phyloP scores from a whole-genome alignment of 2,888 invertebrate genomes.

The Coelopa pilipes region DNA sequence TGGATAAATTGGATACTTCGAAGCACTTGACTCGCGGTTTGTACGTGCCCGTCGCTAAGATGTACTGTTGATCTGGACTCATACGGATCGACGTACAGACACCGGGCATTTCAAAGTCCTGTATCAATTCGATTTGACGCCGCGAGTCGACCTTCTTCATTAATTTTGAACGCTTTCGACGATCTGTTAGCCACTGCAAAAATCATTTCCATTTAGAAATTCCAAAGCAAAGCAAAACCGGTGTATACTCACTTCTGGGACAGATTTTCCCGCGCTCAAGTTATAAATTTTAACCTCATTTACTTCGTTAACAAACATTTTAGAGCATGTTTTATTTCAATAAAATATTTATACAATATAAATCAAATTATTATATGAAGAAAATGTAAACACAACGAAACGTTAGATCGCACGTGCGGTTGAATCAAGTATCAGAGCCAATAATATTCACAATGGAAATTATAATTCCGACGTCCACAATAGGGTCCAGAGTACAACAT shows the following conservation, averaged over 20 bases:
- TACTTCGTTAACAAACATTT: conserved; percentile 91
- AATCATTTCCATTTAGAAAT: background rate
- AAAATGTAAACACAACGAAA: conserved; percentile 4
- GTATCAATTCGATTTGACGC: conserved; percentile 93
- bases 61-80: conserved; percentile 91
- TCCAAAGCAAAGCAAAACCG: too few species aligned
- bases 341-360: conserved; percentile 36
- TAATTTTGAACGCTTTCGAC: conserved; percentile 81
- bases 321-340: conserved; percentile 31
- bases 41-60: conserved; percentile 93
- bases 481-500: too few species aligned
- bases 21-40: conserved; percentile 96
- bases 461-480: too few species aligned
- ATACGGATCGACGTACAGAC: conserved; percentile 86
- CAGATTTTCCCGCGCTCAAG: conserved; percentile 93
- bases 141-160: conserved; percentile 92
- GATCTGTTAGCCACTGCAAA: conserved; percentile 84
- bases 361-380: conserved; percentile 9
- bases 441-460: too few species aligned
- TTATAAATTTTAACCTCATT: conserved; percentile 99
- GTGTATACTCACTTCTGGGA: conserved; percentile 86
- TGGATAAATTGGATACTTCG: conserved; percentile 93
- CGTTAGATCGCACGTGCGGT: background rate
- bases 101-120: conserved; percentile 99
- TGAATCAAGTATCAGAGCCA: background rate